Percentiles rank a stretch among this genome's conserved stretches.
These are phyloP conservation scores for Chloroceryle amazona DNA, from an alignment of 2,797 vertebrate species.

Conservation along the genomic window DNA sequence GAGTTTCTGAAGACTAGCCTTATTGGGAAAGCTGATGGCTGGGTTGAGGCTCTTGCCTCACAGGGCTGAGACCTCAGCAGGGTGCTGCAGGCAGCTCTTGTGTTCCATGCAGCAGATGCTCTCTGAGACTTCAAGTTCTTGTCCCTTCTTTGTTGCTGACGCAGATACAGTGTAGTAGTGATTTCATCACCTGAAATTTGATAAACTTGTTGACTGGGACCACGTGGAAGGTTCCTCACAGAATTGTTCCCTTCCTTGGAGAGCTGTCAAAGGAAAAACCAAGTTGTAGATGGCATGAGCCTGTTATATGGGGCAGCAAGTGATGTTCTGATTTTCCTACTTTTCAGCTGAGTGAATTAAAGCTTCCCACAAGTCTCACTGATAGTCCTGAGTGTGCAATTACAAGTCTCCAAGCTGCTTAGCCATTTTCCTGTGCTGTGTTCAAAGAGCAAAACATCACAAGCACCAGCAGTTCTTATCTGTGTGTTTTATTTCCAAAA, in stretches of 20 bases:
- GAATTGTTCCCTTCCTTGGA: background rate
- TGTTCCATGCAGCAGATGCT: conserved; percentile 32
- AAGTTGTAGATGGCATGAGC: background rate
- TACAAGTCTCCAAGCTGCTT: conserved; percentile 36
- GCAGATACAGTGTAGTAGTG: conserved; percentile 12
- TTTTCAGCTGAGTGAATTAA: conserved; percentile 6
- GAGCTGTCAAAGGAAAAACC: background rate
- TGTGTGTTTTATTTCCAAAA: conserved; percentile 68
- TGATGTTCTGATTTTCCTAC: conserved; percentile 3
- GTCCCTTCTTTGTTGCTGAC: background rate
- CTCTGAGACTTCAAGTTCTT: background rate
- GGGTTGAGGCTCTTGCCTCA: background rate
- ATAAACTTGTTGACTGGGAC: conserved; percentile 8
- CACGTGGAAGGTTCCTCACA: background rate
- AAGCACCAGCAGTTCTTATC: conserved; percentile 55
- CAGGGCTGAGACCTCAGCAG: background rate
- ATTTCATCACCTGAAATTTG: conserved; percentile 40
- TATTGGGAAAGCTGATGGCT: background rate
- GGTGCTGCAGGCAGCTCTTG: background rate
- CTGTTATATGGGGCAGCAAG: conserved; percentile 25
- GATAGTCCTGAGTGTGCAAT: conserved; percentile 29
- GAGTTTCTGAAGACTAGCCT: background rate
- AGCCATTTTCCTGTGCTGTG: conserved; percentile 59
- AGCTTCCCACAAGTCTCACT: conserved; percentile 8
- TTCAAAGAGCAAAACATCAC: conserved; percentile 54